Evolutionary conservation across 2,888 invertebrate genomes (phyloP).

Genomic region (Mythimna pallens): DNA sequence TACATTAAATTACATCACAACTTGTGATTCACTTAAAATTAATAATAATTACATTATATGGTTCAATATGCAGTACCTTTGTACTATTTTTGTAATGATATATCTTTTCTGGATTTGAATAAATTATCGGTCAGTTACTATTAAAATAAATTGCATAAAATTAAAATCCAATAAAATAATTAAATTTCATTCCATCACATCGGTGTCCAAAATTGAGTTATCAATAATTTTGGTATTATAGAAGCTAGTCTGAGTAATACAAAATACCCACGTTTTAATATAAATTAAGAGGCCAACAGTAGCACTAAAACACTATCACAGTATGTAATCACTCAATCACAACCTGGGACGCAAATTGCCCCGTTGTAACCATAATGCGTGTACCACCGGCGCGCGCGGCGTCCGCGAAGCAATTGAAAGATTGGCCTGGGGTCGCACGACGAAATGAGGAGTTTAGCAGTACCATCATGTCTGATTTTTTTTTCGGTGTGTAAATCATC

Average conservation of each 20-base stretch:
- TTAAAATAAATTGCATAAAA: too few relatives aligned
- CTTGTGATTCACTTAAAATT: too few relatives aligned
- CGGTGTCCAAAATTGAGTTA: not conserved
- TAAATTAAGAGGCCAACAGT: conserved; percentile 29
- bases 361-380: conserved; percentile 61
- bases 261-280: not conserved
- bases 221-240: not conserved
- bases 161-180: too few relatives aligned
- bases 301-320: conserved; percentile 46
- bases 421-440: conserved; percentile 67
- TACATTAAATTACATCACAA: too few relatives aligned
- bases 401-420: conserved; percentile 67
- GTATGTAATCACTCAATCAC: conserved; percentile 57
- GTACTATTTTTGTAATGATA: too few relatives aligned
- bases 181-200: too few relatives aligned
- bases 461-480: conserved; percentile 6
- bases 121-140: too few relatives aligned
- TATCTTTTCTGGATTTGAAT: too few relatives aligned
- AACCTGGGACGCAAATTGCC: conserved; percentile 58
- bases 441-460: conserved; percentile 22
- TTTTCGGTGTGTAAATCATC: too few relatives aligned
- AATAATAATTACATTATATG: too few relatives aligned
- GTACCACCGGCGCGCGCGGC: conserved; percentile 63
- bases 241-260: not conserved
- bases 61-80: too few relatives aligned